Conservation (phyloP, 1,140 invertebrate species). For the Bombyx mandarina region DNA sequence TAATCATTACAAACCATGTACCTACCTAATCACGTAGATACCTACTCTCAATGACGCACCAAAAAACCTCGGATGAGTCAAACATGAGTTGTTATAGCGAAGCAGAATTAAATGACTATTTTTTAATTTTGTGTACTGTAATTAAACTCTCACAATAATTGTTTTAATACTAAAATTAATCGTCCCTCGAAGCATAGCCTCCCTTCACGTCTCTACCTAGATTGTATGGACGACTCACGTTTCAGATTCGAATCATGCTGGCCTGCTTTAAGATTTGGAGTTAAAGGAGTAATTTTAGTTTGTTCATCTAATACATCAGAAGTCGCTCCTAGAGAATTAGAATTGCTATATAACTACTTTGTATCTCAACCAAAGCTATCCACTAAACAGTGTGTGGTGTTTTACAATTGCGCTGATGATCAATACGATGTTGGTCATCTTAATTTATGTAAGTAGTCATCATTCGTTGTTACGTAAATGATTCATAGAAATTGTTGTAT, state of each 20-base stretch:
- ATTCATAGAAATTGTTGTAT: too few species aligned
- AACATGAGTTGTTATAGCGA: too few species aligned
- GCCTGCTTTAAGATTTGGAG: constrained; percentile 80
- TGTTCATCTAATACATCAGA: constrained; percentile 74
- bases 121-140: too few species aligned
- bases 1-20: too few species aligned
- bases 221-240: constrained; percentile 3
- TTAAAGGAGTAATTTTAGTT: constrained; percentile 82
- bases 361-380: constrained; percentile 73
- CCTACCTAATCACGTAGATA: too few species aligned
- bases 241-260: constrained; percentile 83
- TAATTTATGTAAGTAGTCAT: constrained; percentile 49
- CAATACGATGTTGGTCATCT: constrained; percentile 52
- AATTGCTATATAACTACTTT: constrained; percentile 82
- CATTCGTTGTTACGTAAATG: not conserved
- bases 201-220: not conserved
- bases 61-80: too few species aligned
- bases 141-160: too few species aligned
- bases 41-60: too few species aligned
- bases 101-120: too few species aligned
- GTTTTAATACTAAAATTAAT: too few species aligned
- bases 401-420: constrained; percentile 69
- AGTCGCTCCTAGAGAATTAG: constrained; percentile 75
- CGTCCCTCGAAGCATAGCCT: too few species aligned
- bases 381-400: constrained; percentile 73